Conservation (phyloP, 92 coral and sea anemone species). For the Porites cylindrica region DNA sequence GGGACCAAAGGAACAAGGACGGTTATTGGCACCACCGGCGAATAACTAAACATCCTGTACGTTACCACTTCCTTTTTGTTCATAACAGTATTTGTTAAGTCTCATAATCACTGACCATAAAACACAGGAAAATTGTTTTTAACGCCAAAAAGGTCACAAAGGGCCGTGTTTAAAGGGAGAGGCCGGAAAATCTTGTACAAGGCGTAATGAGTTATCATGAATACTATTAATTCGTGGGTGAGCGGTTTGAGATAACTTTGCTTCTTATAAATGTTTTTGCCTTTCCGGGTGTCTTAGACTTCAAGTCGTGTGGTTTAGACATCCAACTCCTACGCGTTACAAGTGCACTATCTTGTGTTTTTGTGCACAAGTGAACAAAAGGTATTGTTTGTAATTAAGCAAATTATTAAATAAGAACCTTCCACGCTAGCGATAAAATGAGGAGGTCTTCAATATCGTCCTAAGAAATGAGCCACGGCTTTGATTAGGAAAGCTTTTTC, state of each 20-base stretch:
- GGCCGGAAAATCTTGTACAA: constrained; percentile 21
- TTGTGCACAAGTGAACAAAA: not conserved
- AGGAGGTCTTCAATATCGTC: too few species aligned
- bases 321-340: not conserved
- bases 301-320: not conserved
- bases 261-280: not conserved
- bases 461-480: too few species aligned
- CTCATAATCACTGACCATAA: not conserved
- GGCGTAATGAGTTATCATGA: not conserved
- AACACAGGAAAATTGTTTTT: not conserved
- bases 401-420: too few species aligned
- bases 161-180: not conserved
- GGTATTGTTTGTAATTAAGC: not conserved
- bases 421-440: too few species aligned
- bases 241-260: not conserved
- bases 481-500: too few species aligned
- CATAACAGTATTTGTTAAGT: not conserved
- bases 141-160: not conserved
- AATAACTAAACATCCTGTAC: constrained; percentile 8
- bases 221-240: constrained; percentile 4
- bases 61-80: not conserved
- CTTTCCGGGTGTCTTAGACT: constrained; percentile 2
- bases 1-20: not conserved
- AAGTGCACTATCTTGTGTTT: not conserved
- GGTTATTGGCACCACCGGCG: not conserved